Conservation (phyloP, 2,113 vertebrate genomes). For the Heliornis fulica region DNA sequence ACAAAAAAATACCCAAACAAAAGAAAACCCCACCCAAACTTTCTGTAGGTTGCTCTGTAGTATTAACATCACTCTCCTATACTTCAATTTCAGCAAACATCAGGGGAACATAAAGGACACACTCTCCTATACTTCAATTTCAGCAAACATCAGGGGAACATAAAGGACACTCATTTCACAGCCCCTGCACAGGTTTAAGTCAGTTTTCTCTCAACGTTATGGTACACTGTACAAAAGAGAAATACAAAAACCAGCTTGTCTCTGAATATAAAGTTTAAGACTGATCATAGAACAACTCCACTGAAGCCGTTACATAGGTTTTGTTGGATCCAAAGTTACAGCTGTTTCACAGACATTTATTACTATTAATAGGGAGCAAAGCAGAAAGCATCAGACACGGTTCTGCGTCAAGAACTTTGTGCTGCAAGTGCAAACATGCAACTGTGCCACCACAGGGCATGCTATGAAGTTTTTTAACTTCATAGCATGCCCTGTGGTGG, state of each 20-base stretch:
- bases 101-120: no score
- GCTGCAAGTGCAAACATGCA: slow-evolving; percentile 3
- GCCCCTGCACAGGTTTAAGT: background rate
- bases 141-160: background rate
- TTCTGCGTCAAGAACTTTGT: background rate
- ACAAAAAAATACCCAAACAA: no score
- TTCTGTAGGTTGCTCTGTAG: background rate
- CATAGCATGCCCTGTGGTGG: no score
- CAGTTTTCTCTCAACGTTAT: no score
- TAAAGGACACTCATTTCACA: background rate
- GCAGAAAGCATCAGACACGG: background rate
- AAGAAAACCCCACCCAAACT: background rate
- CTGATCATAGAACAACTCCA: background rate
- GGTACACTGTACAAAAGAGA: no score
- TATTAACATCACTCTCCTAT: background rate
- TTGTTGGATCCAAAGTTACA: background rate
- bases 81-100: background rate
- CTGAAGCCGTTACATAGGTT: background rate
- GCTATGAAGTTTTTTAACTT: background rate
- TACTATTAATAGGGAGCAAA: background rate
- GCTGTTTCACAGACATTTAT: background rate
- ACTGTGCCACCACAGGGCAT: background rate
- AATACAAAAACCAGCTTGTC: background rate
- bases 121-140: background rate
- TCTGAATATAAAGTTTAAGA: background rate